Percentiles rank a stretch among this genome's conserved stretches.
phyloP scores from a whole-genome alignment of 2,888 invertebrate genomes.

The Megamerina dolium region DNA sequence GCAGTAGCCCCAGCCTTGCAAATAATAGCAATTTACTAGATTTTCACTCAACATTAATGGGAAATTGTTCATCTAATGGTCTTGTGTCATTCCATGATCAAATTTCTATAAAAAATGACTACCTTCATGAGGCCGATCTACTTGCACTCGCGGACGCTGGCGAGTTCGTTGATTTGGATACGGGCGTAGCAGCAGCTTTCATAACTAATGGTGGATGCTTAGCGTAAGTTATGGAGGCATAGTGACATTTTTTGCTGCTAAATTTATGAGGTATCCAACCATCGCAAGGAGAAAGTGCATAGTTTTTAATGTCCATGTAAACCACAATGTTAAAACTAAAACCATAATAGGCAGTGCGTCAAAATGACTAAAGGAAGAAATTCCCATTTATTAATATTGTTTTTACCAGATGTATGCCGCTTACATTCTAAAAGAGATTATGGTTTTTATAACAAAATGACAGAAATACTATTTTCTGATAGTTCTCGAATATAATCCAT shows the following conservation, averaged over 20 bases:
- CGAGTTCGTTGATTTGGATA: slow-evolving; percentile 48
- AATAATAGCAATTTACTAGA: slow-evolving; percentile 26
- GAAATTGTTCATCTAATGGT: slow-evolving; percentile 27
- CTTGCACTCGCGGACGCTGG: slow-evolving; percentile 42
- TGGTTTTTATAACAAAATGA: too few relatives aligned
- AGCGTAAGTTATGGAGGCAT: too few relatives aligned
- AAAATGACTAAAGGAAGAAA: too few relatives aligned
- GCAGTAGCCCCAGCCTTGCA: slow-evolving; percentile 28
- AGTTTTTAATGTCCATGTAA: too few relatives aligned
- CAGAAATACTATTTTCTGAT: too few relatives aligned
- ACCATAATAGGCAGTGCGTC: neutral
- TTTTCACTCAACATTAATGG: slow-evolving; percentile 26
- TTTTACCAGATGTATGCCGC: too few relatives aligned
- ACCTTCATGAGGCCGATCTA: slow-evolving; percentile 39
- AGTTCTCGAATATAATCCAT: too few relatives aligned
- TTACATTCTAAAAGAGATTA: too few relatives aligned
- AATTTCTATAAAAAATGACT: slow-evolving; percentile 43
- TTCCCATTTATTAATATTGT: too few relatives aligned
- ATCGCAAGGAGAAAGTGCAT: neutral
- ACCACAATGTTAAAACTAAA: too few relatives aligned
- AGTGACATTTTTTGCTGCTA: too few relatives aligned
- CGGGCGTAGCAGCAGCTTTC: slow-evolving; percentile 44
- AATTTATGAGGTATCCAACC: too few relatives aligned
- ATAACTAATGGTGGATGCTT: slow-evolving; percentile 47
- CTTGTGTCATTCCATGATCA: slow-evolving; percentile 41